Base-by-base conservation (phyloP, 1,140 invertebrate species). In the Diabrotica undecimpunctata region DNA sequence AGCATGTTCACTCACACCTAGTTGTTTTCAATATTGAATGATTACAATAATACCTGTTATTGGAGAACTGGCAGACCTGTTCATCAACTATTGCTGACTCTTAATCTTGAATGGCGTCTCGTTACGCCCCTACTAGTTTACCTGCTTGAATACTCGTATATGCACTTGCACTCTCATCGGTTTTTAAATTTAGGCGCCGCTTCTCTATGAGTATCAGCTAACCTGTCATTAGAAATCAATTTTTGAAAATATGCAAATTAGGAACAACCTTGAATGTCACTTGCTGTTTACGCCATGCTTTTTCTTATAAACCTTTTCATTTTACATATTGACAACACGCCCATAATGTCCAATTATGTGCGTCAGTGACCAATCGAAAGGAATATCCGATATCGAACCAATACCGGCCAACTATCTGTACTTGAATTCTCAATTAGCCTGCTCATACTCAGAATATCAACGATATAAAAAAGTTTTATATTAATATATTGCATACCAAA, bases 1-100 rank as follows among this genome's bases (percentile, higher is more conserved):
- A 67, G 53, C 58, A 65, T 65, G 66, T 65, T 72, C 68, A 68
- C 66, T 70, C 66, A 68, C 68, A 68, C 67, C 63, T 74, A 74
- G 72, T 72, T 71, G 66, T 72, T 75, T 75, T 75, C 68, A 71
- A 74, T 76, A 76, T 74, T 74, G 71, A 77, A 75, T 70, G 72
- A 71, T 74, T 72, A 76, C 75, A 76, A 76, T 77, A 76, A 70
- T 74, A 77, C 75, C 73, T 77, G 75, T 77, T 76, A 74, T 70
- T 68, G 72, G 66, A 70, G 69, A 72, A 70, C 70, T 70, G 70
- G 64, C 68, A 75, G 74, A 77, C 76, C 73, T 76, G 76, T 77
- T 77, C 74, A 74, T 76, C 74, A 76, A 72, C 74, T 73, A 76
- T 74, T 74, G 70, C 74, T 75, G 69, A 74, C 70, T 74, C 72